Evolutionary conservation across 2,113 vertebrate genomes (phyloP).

Genomic region (Strigops habroptila): DNA sequence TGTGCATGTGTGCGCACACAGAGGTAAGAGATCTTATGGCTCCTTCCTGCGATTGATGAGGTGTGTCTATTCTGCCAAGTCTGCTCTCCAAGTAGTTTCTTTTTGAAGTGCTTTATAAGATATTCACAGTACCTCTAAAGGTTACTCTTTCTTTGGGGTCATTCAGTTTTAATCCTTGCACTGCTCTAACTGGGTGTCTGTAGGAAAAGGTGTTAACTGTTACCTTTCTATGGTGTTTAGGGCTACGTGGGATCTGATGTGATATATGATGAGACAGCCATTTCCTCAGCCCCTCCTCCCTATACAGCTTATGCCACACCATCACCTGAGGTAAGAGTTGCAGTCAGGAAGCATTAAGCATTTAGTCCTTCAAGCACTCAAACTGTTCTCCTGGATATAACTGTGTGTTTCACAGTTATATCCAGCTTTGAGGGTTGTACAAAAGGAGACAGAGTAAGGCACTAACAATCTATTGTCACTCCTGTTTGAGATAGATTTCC

Average conservation of each 20-base stretch:
- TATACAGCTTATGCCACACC: conserved; percentile 76
- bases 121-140: neutral
- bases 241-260: conserved; percentile 70
- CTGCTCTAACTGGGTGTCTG: neutral
- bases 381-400: neutral
- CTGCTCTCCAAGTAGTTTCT: neutral
- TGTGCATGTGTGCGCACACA: neutral
- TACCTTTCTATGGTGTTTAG: conserved; percentile 19
- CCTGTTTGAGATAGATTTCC: neutral
- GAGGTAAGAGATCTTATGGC: neutral
- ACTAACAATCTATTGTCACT: neutral
- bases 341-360: neutral
- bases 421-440: neutral
- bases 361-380: neutral
- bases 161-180: neutral
- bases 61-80: neutral
- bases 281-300: conserved; percentile 74
- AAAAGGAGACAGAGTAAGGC: neutral
- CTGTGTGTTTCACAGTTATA: neutral
- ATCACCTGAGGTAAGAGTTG: conserved; percentile 70
- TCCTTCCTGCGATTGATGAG: neutral
- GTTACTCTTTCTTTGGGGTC: neutral
- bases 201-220: neutral
- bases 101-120: neutral
- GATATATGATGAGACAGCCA: conserved; percentile 70